Conservation (phyloP, 1,140 invertebrate species). For the Prorops nasuta region DNA sequence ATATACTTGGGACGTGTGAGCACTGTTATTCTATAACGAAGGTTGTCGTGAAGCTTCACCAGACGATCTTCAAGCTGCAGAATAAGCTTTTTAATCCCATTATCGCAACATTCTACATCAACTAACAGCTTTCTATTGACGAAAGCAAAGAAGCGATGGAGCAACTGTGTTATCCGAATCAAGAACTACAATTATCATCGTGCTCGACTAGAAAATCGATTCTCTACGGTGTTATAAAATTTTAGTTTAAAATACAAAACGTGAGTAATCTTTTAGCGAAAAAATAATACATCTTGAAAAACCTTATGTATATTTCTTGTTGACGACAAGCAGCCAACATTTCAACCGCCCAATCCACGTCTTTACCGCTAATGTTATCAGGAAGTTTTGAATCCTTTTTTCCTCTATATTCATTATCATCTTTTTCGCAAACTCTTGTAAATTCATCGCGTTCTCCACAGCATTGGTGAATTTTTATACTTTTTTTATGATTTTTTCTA, state of each 20-base stretch:
- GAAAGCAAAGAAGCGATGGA: too few species aligned
- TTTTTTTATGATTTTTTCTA: conserved; percentile 61
- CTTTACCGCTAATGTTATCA: too few species aligned
- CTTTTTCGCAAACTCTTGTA: background rate
- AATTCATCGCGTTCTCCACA: conserved; percentile 42
- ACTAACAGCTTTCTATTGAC: conserved; percentile 61
- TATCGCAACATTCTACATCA: conserved; percentile 57
- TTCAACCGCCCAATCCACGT: conserved; percentile 54
- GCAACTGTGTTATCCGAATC: too few species aligned
- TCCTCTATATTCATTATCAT: too few species aligned
- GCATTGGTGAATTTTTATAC: conserved; percentile 64
- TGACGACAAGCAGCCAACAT: conserved; percentile 62
- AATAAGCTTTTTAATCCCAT: conserved; percentile 49
- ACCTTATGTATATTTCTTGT: conserved; percentile 62
- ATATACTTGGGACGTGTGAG: conserved; percentile 63
- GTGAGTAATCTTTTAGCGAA: too few species aligned
- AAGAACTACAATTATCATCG: background rate
- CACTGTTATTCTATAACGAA: conserved; percentile 63
- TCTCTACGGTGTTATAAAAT: too few species aligned
- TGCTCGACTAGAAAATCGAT: too few species aligned
- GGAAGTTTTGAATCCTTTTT: too few species aligned
- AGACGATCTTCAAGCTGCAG: conserved; percentile 52
- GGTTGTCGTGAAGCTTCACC: conserved; percentile 59
- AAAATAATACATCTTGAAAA: too few species aligned
- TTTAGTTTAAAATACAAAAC: too few species aligned